Conservation (phyloP, 2,113 vertebrate species). For the Glareola pratincola region DNA sequence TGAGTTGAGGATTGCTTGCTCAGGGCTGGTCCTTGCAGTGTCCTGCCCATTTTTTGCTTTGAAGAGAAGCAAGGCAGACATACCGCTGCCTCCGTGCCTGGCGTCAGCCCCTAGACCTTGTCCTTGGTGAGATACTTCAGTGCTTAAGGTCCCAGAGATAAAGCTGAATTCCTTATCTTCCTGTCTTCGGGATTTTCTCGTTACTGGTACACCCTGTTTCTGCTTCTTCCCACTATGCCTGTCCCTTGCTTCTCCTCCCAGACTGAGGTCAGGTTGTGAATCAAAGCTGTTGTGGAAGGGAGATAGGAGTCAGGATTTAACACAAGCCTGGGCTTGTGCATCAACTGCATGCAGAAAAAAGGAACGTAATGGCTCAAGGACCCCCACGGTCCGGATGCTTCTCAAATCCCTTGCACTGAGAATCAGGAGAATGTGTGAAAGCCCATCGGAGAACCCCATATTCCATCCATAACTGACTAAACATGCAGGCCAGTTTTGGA, state of each 20-base stretch:
- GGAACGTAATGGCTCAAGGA: background rate
- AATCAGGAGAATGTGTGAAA: background rate
- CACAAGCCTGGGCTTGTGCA: background rate
- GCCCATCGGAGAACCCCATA: accelerated
- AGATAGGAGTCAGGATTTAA: background rate
- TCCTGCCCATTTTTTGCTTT: background rate
- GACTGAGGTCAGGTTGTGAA: background rate
- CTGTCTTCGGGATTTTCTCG: background rate
- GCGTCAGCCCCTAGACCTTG: background rate
- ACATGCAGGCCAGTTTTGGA: background rate
- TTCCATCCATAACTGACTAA: background rate
- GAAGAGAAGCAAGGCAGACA: background rate
- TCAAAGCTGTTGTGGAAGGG: background rate
- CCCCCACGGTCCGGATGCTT: background rate
- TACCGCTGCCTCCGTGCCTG: background rate
- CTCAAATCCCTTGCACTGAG: background rate
- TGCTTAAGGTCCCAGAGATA: background rate
- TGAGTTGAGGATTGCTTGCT: background rate
- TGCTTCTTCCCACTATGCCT: background rate
- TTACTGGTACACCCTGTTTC: too few relatives aligned
- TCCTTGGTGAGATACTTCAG: background rate
- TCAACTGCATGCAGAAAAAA: accelerated
- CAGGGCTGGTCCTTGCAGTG: background rate
- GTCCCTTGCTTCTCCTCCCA: background rate
- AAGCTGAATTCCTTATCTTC: background rate